Evolutionary conservation across 2,888 invertebrate species (phyloP).

Genomic region (Trachelus troglodyta): DNA sequence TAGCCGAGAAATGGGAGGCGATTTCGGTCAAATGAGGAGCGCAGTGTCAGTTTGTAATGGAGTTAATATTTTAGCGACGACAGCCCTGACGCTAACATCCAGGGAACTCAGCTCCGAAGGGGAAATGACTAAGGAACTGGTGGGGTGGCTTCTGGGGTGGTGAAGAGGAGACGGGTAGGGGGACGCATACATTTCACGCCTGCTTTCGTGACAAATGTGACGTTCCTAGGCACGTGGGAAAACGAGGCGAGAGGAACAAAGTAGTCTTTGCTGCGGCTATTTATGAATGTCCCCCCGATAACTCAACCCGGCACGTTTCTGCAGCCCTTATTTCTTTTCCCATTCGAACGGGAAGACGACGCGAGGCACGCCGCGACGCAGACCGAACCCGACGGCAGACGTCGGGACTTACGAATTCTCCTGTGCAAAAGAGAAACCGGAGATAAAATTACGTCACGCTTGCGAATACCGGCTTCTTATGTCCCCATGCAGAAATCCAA

Average conservation of each 20-base stretch:
- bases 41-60: slow-evolving; percentile 40
- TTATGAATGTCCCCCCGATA: slow-evolving; percentile 7
- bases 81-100: slow-evolving; percentile 23
- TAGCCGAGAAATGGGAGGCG: slow-evolving; percentile 38
- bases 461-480: background rate
- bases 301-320: background rate
- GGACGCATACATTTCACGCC: slow-evolving; percentile 47
- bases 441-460: slow-evolving; percentile 4
- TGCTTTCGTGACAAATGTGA: slow-evolving; percentile 53
- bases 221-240: slow-evolving; percentile 40
- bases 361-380: background rate
- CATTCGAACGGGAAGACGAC: background rate
- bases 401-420: background rate
- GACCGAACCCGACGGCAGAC: background rate
- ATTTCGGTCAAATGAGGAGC: slow-evolving; percentile 38
- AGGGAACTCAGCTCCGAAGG: slow-evolving; percentile 23
- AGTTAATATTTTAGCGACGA: slow-evolving; percentile 45
- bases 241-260: slow-evolving; percentile 42
- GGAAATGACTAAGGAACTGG: slow-evolving; percentile 23
- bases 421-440: background rate
- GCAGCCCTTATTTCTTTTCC: slow-evolving; percentile 2
- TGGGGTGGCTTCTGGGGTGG: background rate
- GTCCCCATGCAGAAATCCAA: too few species aligned
- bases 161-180: slow-evolving; percentile 13
- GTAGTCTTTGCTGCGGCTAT: slow-evolving; percentile 26